Evolutionary conservation across 2,888 invertebrate genomes (phyloP), one percentile per base, ranked within the genome.

Genomic region (Philaethria dido): DNA sequence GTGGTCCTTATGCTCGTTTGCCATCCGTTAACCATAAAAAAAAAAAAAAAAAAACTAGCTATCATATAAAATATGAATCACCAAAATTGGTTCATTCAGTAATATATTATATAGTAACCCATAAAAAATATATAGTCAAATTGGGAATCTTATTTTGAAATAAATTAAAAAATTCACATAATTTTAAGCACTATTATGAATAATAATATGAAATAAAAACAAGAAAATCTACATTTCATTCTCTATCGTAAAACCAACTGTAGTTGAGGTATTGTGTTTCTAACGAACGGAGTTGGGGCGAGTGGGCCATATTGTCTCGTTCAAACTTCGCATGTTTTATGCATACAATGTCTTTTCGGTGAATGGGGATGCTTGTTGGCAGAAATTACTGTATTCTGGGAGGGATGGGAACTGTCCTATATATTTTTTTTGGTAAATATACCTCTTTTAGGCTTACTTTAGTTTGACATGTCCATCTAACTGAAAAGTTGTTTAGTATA

Each of bases 291-390:
- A 78, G 81, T 79, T 85, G 80, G 83, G 83, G 83, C 81, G 82
- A 83, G 84, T 83, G 82, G 78, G 76, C 74, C 78, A 75, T 77
- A 80, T 86, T 87, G 86, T 88, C 83, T 83, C 76, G 74, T 76
- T 73, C 84, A 86, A 88, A 85, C 82, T 83, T 70, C 74, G 78
- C 79, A 87, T 89, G 82, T 82, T 82, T 89, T 89, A 88, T 89
- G 88, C 88, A 88, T 86, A 74, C 70, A 75, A 75, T 78, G 78
- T 82, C 81, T 81, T 81, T 83, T 80, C 70, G 73, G 62, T 70
- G 70, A 73, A 72, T 72, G 59, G 68, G 62, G 64, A 60, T 72
- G 73, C 68, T 73, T 73, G 73, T 69, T 70, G 69, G 72, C 72
- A 72, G 73, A 69, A 72, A 73, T 72, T 73, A 72, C 70, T 70